Evolutionary conservation across 1,140 invertebrate genomes (phyloP), one percentile per base, ranked within the genome.

Genomic region (Hirudo medicinalis): DNA sequence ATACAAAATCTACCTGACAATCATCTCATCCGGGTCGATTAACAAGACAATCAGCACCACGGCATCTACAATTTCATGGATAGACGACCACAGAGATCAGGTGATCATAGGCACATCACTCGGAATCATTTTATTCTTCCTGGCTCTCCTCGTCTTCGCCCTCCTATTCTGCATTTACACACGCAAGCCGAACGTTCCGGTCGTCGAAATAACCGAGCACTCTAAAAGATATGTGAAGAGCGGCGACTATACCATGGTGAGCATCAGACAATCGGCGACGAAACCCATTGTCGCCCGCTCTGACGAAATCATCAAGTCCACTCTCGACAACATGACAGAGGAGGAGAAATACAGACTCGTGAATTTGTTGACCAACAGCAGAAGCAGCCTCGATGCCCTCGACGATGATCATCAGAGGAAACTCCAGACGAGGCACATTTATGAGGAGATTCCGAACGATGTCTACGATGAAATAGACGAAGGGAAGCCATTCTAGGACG

Each of bases 341-440:
- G 36, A 53, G 49, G 69, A 70, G 29, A 70, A 70, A 53, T 54
- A 22, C 69, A 70, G 53, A 53, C 69, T 70, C n/a, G 69, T 54
- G 17, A 70, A 54, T 54, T 29, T 70, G 29, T n/a, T 70, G 49
- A 53, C 69, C 40, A 54, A 54, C 29, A 70, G 69, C 53, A 49
- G 69, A 54, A 22, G 29, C 22, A 53, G 69, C 11, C 3, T 70
- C 32, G 43, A 70, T 15, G 49, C 57, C 17, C 57, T 63, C 6
- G 57, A 63, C 57, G 57, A 11, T 19, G 29, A 63, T 15, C 57
- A 32, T 2, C 5, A 49, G 43, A 49, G 43, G 15, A 49, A 63
- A 20, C 57, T 11, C 19, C 57, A 11, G 57, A 49, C 13, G 22
- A 63, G 17, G 57, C 57, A 63, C 57, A 63, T 63, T 2, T 63